Percentiles rank a stretch among this genome's conserved stretches.
phyloP scores from a whole-genome alignment of 2,113 vertebrate species.

The Tyto alba region DNA sequence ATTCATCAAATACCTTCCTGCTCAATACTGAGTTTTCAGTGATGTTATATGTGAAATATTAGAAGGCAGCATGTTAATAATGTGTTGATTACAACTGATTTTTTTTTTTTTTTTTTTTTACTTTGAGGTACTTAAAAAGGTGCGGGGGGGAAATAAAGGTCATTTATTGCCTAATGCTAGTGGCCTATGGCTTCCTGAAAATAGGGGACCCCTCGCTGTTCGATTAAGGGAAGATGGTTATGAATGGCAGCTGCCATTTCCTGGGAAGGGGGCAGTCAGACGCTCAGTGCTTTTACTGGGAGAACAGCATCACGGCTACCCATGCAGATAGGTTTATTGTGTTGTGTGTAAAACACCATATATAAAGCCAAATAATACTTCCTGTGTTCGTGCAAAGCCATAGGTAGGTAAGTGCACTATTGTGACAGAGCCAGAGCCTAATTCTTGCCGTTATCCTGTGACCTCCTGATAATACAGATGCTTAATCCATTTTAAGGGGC shows the following conservation, averaged over 20 bases:
- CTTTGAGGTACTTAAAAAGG: not conserved
- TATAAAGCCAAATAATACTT: not conserved
- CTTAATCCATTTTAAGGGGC: not conserved
- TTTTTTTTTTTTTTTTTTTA: not conserved
- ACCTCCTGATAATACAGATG: not conserved
- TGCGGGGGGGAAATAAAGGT: not conserved
- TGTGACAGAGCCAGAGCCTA: not conserved
- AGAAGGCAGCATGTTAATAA: slow-evolving; percentile 39
- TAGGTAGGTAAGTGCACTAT: not conserved
- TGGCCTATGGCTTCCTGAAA: not conserved
- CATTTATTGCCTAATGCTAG: not conserved
- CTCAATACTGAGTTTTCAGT: slow-evolving; percentile 57
- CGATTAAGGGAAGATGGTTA: not conserved
- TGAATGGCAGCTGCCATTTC: not conserved
- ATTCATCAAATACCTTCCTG: slow-evolving; percentile 68
- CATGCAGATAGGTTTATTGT: not conserved
- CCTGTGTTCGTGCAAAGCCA: not conserved
- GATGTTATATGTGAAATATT: slow-evolving; percentile 46
- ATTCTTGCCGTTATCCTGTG: not conserved
- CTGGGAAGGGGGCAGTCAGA: not conserved
- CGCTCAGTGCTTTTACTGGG: not conserved
- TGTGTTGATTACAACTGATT: slow-evolving; percentile 15
- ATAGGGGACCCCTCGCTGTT: not conserved
- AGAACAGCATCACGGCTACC: not conserved
- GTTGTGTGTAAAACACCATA: not conserved